phyloP scores from a whole-genome alignment of 1,140 invertebrate species.

The Neotoxoptera formosana region DNA sequence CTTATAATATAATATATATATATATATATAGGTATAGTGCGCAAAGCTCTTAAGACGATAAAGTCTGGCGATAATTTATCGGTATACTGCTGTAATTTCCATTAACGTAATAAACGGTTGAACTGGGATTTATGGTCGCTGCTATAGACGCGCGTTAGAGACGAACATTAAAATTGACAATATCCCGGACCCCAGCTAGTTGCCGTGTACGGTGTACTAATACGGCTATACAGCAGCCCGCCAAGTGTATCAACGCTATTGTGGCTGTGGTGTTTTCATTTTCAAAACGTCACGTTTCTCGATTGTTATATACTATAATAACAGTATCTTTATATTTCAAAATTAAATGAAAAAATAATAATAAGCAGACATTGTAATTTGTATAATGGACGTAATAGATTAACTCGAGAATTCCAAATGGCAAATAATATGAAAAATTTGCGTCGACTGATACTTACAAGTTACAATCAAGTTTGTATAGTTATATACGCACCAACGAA shows the following conservation, averaged over 20 bases:
- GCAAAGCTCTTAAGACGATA: conserved; percentile 54
- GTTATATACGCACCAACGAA: not conserved
- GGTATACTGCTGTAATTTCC: conserved; percentile 51
- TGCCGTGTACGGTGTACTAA: not conserved
- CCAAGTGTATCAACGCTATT: not conserved
- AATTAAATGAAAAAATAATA: not conserved
- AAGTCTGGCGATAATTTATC: conserved; percentile 55
- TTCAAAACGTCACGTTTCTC: not conserved
- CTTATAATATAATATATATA: conserved; percentile 8
- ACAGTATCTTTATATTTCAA: not conserved
- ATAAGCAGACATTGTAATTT: not conserved
- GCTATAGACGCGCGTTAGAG: not conserved
- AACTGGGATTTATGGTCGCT: conserved; percentile 39
- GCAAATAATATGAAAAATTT: not conserved
- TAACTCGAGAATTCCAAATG: not conserved
- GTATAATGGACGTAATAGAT: not conserved
- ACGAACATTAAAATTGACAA: conserved; percentile 23
- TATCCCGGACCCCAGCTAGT: not conserved
- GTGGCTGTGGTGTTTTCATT: not conserved
- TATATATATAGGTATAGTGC: not conserved
- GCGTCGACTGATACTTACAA: not conserved
- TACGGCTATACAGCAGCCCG: not conserved
- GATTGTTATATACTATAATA: not conserved
- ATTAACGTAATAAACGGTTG: conserved; percentile 53
- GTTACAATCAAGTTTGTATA: not conserved